Conservation (phyloP, 1,140 invertebrate genomes). For the Galleria mellonella region DNA sequence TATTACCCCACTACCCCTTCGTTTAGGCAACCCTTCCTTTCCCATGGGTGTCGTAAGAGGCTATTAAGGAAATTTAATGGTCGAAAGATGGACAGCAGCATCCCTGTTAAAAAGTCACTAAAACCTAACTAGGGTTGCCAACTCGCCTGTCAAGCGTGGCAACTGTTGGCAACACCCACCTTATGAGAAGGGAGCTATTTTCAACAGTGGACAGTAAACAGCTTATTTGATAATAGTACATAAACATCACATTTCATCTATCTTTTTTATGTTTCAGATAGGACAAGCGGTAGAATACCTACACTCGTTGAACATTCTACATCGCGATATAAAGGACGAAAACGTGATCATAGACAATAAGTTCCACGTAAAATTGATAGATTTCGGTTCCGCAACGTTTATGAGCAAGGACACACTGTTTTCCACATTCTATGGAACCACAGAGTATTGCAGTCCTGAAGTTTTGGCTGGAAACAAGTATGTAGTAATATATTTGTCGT, state of each 20-base stretch:
- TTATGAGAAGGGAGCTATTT: too few relatives aligned
- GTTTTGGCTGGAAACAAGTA: constrained; percentile 83
- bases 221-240: too few relatives aligned
- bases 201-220: too few relatives aligned
- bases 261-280: constrained; percentile 67
- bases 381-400: constrained; percentile 86
- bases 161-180: too few relatives aligned
- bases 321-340: constrained; percentile 86
- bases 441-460: constrained; percentile 87
- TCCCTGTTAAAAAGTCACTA: too few relatives aligned
- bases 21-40: too few relatives aligned
- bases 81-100: too few relatives aligned
- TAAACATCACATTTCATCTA: neutral
- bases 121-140: too few relatives aligned
- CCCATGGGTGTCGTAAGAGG: too few relatives aligned
- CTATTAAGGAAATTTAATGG: too few relatives aligned
- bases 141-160: too few relatives aligned
- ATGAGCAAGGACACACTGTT: constrained; percentile 79
- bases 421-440: constrained; percentile 86
- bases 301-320: constrained; percentile 80
- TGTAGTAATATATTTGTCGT: constrained; percentile 29
- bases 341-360: constrained; percentile 85
- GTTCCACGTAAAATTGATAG: constrained; percentile 85
- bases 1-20: too few relatives aligned
- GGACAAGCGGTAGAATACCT: constrained; percentile 82